Conservation (phyloP, 2,113 vertebrate species). For the Hassar affinis region DNA sequence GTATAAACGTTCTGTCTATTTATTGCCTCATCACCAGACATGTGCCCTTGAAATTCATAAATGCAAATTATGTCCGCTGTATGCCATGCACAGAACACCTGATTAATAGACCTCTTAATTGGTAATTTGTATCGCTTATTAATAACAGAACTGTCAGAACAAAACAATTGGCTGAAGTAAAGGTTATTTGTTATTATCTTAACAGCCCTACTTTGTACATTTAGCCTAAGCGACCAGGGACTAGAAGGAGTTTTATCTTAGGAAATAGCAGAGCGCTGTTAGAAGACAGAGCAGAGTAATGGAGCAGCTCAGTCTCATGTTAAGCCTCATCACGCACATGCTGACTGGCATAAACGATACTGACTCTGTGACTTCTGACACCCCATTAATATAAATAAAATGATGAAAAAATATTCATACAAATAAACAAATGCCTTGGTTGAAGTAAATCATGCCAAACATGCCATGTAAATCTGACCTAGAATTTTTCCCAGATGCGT, state of each 20-base stretch:
- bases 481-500: not conserved
- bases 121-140: slow-evolving; percentile 28
- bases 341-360: slow-evolving; percentile 27
- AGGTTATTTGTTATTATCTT: not conserved
- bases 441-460: not conserved
- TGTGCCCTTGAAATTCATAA: slow-evolving; percentile 22
- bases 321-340: slow-evolving; percentile 29
- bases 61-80: slow-evolving; percentile 18
- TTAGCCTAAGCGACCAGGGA: not conserved
- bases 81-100: not conserved
- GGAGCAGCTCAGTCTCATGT: slow-evolving; percentile 17
- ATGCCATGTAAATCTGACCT: not conserved
- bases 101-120: slow-evolving; percentile 31
- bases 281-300: slow-evolving; percentile 28
- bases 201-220: not conserved
- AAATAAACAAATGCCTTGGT: not conserved
- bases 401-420: not conserved
- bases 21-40: not conserved
- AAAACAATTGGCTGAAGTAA: not conserved
- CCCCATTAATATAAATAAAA: not conserved
- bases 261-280: not conserved
- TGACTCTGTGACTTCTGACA: not conserved
- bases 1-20: no score
- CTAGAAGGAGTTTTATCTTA: slow-evolving; percentile 8
- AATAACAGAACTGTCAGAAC: slow-evolving; percentile 23